phyloP scores from a whole-genome alignment of 2,113 vertebrate genomes.

The Maccullochella peelii region DNA sequence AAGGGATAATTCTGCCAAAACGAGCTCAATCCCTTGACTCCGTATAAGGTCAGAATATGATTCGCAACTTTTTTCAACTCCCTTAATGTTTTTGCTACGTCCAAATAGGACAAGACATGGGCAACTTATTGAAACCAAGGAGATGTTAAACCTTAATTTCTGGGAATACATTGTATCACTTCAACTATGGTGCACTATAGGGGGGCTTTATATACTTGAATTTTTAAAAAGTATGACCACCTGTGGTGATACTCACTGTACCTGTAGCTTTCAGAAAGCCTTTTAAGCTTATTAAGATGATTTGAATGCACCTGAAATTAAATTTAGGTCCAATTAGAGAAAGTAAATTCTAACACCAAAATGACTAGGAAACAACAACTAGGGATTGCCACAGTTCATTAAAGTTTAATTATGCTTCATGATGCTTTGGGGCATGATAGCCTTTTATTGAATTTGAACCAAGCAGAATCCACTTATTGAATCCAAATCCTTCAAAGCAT shows the following conservation, averaged over 20 bases:
- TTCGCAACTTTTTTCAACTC: background rate
- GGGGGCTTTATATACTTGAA: background rate
- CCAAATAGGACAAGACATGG: background rate
- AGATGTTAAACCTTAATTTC: slow-evolving; percentile 3
- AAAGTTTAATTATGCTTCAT: slow-evolving; percentile 37
- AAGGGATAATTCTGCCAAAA: slow-evolving; percentile 44
- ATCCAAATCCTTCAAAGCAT: slow-evolving; percentile 31
- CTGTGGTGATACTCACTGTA: background rate
- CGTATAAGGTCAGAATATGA: background rate
- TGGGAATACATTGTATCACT: background rate
- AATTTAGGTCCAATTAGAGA: slow-evolving; percentile 16
- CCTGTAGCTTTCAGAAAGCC: background rate
- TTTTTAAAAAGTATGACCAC: background rate
- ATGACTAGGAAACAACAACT: slow-evolving; percentile 23
- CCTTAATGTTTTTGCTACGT: background rate
- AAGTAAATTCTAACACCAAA: background rate
- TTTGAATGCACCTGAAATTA: background rate
- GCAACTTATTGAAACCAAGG: background rate
- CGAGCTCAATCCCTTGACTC: background rate
- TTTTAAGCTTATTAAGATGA: slow-evolving; percentile 1
- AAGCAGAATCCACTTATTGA: slow-evolving; percentile 19
- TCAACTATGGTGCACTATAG: background rate
- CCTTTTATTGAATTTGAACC: slow-evolving; percentile 26
- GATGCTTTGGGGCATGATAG: slow-evolving; percentile 7
- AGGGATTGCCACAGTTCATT: slow-evolving; percentile 22